Conservation (phyloP, 2,888 invertebrate species). For the Eupithecia exiguata region DNA sequence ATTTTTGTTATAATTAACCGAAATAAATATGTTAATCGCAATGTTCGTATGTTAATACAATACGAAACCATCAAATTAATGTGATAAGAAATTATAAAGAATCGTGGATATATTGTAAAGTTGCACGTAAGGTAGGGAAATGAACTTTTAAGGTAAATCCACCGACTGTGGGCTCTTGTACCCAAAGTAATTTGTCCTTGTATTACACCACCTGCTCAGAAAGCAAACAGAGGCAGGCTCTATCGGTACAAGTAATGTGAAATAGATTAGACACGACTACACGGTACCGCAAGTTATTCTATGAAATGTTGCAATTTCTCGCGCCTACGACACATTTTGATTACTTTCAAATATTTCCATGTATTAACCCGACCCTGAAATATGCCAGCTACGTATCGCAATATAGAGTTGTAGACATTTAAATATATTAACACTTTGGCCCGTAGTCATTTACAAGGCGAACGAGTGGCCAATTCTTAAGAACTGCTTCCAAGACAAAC, state of each 20-base stretch:
- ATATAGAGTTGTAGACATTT: slow-evolving; percentile 65
- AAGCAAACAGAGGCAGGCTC: slow-evolving; percentile 41
- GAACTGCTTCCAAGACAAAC: slow-evolving; percentile 66
- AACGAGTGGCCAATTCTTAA: slow-evolving; percentile 67
- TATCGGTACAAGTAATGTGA: slow-evolving; percentile 37
- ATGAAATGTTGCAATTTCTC: slow-evolving; percentile 50
- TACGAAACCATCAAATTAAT: background rate
- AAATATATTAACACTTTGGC: slow-evolving; percentile 68
- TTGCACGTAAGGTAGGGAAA: background rate
- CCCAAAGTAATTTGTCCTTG: slow-evolving; percentile 4
- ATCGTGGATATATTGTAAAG: background rate
- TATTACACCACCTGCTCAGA: slow-evolving; percentile 37
- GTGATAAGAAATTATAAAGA: background rate
- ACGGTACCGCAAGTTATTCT: slow-evolving; percentile 47
- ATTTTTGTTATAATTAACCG: background rate
- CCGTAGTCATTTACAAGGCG: slow-evolving; percentile 70
- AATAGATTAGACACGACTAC: slow-evolving; percentile 59
- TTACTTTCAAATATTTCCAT: slow-evolving; percentile 32
- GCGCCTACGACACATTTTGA: slow-evolving; percentile 39
- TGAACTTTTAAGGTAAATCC: background rate
- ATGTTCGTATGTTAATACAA: background rate
- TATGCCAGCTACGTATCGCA: slow-evolving; percentile 61
- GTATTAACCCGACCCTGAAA: slow-evolving; percentile 62
- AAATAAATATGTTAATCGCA: background rate
- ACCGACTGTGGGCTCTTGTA: background rate